Conservation (phyloP, 2,888 invertebrate species). For the Serripes groenlandicus region DNA sequence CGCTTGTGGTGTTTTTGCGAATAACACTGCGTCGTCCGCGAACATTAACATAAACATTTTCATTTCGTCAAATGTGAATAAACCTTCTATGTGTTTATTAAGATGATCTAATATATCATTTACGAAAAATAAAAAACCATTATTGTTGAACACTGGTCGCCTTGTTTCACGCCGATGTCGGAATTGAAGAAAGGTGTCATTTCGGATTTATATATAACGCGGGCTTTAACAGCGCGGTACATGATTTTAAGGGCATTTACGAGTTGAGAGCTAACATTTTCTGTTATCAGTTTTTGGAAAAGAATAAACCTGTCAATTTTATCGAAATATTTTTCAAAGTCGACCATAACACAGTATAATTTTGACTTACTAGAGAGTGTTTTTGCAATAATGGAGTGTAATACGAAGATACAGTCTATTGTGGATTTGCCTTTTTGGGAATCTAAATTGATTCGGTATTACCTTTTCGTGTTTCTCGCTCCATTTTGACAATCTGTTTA, state of each 20-base stretch:
- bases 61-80: constrained; percentile 15
- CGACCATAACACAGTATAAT: constrained; percentile 6
- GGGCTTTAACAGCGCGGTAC: constrained; percentile 10
- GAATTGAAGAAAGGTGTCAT: background rate
- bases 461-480: background rate
- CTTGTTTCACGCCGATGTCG: constrained; percentile 23
- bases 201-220: background rate
- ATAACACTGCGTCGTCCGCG: constrained; percentile 30
- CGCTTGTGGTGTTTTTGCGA: background rate
- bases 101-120: constrained; percentile 19
- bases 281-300: background rate
- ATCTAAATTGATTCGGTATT: background rate
- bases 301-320: constrained; percentile 2
- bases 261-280: constrained; percentile 10
- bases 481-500: constrained; percentile 22
- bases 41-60: constrained; percentile 12
- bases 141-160: constrained; percentile 7
- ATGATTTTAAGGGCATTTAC: constrained; percentile 9
- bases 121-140: constrained; percentile 9
- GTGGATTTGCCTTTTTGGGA: background rate
- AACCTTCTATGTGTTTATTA: constrained; percentile 13
- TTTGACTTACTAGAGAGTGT: background rate
- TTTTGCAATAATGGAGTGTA: constrained; percentile 21
- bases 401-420: constrained; percentile 2
- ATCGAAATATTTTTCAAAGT: constrained; percentile 12